Base-by-base conservation (phyloP, 2,113 vertebrate genomes). In the Aleadryas rufinucha region DNA sequence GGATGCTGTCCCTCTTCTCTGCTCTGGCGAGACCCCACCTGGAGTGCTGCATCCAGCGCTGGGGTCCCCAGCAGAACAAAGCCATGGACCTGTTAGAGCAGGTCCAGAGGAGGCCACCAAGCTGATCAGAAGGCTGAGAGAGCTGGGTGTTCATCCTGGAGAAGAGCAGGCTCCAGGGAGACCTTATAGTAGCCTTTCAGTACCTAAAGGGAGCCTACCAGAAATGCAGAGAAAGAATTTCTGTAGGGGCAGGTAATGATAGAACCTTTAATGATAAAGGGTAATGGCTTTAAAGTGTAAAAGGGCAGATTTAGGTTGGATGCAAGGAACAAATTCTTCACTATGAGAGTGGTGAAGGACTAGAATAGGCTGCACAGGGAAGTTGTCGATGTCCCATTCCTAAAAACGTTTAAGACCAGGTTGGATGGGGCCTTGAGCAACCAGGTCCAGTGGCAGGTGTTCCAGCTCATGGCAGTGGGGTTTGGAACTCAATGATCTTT, bases 391-490 rank as follows among this genome's bases (percentile, higher is more conserved):
- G 53, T 41, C 24, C 24, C n/a, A 30, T 15, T 4, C 24, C 45
- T n/a, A 11, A n/a, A 74, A 27, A 10, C 3, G 9, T 50, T 54
- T 53, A 84, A 65, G 49, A 33, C 16, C 20, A 28, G 37, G 16
- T 0, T 42, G 56, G 16, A 50, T 19, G 20, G 13, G 33, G 10
- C 13, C 54, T 5, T 65, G n/a, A 60, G 30, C 20, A 74, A 24
- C 11, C 18, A 18, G 30, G 1, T 52, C 45, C 13, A 42, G 23
- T 9, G 8, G 11, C 18, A 64, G 9, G 16, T 57, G 23, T 35
- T 13, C 26, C 15, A 72, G 19, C 7, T 21, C 19, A 27, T 0
- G 7, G 39, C 7, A 35, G 6, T 3, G 5, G 1, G 2, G 3
- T 6, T 5, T 60, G 30, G 7, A 65, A 57, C 17, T 26, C 6